phyloP scores from a whole-genome alignment of 2,797 vertebrate species.

The Chelon labrosus region DNA sequence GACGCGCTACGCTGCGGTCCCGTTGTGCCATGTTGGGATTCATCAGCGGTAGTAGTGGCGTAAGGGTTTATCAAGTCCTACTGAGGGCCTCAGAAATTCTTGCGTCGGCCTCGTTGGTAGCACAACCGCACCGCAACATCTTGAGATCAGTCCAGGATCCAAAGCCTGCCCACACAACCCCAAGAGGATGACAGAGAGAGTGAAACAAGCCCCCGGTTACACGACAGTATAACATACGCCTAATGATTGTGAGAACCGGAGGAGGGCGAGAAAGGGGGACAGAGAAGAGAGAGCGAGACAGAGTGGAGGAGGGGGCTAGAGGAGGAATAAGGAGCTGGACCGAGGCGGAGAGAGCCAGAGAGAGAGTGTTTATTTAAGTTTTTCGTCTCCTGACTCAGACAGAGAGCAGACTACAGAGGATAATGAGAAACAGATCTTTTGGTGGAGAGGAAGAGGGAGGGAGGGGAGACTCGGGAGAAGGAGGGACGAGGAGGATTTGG shows the following conservation, averaged over 20 bases:
- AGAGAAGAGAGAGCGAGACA: slow-evolving; percentile 18
- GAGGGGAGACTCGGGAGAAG: slow-evolving; percentile 46
- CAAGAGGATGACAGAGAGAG: slow-evolving; percentile 67
- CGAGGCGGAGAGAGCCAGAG: slow-evolving; percentile 60
- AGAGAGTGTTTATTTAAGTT: slow-evolving; percentile 87
- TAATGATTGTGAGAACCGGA: slow-evolving; percentile 78
- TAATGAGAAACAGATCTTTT: slow-evolving; percentile 90
- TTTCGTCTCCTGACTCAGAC: slow-evolving; percentile 87
- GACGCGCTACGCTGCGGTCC: too few relatives aligned
- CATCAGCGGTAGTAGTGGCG: background rate
- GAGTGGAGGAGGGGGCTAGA: background rate
- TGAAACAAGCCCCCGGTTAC: slow-evolving; percentile 58
- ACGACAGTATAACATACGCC: slow-evolving; percentile 44
- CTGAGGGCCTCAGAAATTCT: slow-evolving; percentile 6
- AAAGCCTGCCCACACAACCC: slow-evolving; percentile 64
- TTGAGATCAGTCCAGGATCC: slow-evolving; percentile 54
- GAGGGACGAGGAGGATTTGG: slow-evolving; percentile 49
- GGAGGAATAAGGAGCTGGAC: slow-evolving; percentile 24
- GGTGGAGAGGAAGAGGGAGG: slow-evolving; percentile 63
- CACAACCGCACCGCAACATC: slow-evolving; percentile 51
- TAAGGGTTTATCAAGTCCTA: slow-evolving; percentile 16
- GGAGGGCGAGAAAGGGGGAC: slow-evolving; percentile 44
- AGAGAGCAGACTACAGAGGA: slow-evolving; percentile 85
- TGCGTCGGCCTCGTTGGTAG: slow-evolving; percentile 30
- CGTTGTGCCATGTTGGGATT: slow-evolving; percentile 1